These are phyloP conservation scores for Crambe crambe DNA, from an alignment of 37 sponge, comb jelly and placozoan species.

Conservation along the genomic window DNA sequence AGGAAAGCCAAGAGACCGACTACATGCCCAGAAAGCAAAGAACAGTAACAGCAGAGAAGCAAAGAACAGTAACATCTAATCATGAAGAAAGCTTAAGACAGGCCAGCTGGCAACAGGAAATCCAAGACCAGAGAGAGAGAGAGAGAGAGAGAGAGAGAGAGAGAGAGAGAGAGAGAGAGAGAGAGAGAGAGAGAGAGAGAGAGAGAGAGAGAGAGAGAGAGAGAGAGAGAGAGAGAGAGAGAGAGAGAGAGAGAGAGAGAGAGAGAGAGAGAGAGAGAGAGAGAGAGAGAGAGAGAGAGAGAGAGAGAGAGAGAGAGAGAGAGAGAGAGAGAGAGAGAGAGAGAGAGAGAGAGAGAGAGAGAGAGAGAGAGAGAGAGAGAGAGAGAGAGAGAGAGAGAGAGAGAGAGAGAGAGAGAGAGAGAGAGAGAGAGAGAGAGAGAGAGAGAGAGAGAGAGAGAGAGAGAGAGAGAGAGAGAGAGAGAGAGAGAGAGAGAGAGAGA, in stretches of 20 bases:
- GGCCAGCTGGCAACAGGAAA: too few relatives aligned
- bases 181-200: slow-evolving; percentile 8
- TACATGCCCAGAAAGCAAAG: too few relatives aligned
- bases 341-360: slow-evolving; percentile 4
- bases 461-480: slow-evolving; percentile 1
- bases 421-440: neutral
- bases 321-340: neutral
- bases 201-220: slow-evolving; percentile 4
- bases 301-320: slow-evolving; percentile 13
- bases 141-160: neutral
- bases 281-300: slow-evolving; percentile 3
- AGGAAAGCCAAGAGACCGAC: too few relatives aligned
- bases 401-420: slow-evolving; percentile 13
- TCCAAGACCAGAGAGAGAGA: slow-evolving; percentile 1
- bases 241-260: slow-evolving; percentile 13
- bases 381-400: slow-evolving; percentile 8
- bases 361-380: slow-evolving; percentile 19
- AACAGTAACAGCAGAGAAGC: too few relatives aligned
- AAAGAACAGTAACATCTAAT: neutral
- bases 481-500: slow-evolving; percentile 5
- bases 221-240: slow-evolving; percentile 3
- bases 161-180: neutral
- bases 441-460: slow-evolving; percentile 12
- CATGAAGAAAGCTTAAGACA: too few relatives aligned
- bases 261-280: slow-evolving; percentile 6